Percentiles rank a stretch among this genome's conserved stretches.
Conservation (phyloP, 2,797 vertebrate species). For the Bradypodion ventrale region DNA sequence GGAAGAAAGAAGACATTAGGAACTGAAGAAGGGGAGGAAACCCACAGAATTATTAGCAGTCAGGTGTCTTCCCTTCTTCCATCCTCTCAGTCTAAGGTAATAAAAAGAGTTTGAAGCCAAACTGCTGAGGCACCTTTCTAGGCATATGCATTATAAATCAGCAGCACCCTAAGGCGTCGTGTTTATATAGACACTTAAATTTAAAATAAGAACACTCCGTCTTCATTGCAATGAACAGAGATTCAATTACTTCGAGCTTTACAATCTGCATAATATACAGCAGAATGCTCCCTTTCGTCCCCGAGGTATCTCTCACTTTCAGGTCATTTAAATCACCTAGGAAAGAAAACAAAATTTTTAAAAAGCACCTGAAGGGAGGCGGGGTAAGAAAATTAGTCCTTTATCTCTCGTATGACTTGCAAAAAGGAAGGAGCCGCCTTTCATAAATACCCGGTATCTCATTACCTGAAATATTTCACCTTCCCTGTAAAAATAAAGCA, state of each 20-base stretch:
- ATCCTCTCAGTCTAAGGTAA: constrained; percentile 62
- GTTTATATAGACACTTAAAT: constrained; percentile 77
- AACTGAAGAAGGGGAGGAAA: constrained; percentile 11
- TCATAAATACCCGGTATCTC: constrained; percentile 41
- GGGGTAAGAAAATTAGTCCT: constrained; percentile 62
- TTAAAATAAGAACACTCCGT: constrained; percentile 75
- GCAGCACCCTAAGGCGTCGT: constrained; percentile 67
- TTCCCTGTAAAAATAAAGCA: constrained; percentile 41
- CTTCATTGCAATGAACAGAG: constrained; percentile 69
- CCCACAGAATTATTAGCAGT: constrained; percentile 60
- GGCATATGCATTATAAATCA: constrained; percentile 67
- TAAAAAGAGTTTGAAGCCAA: constrained; percentile 66
- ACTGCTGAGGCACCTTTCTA: constrained; percentile 62
- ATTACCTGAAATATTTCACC: constrained; percentile 16
- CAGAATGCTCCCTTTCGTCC: constrained; percentile 68
- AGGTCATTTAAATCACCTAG: constrained; percentile 73
- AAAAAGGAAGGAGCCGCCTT: constrained; percentile 11
- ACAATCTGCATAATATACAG: constrained; percentile 68
- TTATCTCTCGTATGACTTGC: constrained; percentile 52
- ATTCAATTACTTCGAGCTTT: constrained; percentile 75
- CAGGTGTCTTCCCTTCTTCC: constrained; percentile 21
- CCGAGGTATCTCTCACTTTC: constrained; percentile 69
- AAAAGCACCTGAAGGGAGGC: background rate
- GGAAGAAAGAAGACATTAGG: constrained; percentile 61
- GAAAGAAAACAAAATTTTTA: constrained; percentile 73